These are phyloP conservation scores for Sprattus sprattus DNA, from an alignment of 2,113 vertebrate species.

Conservation along the genomic window DNA sequence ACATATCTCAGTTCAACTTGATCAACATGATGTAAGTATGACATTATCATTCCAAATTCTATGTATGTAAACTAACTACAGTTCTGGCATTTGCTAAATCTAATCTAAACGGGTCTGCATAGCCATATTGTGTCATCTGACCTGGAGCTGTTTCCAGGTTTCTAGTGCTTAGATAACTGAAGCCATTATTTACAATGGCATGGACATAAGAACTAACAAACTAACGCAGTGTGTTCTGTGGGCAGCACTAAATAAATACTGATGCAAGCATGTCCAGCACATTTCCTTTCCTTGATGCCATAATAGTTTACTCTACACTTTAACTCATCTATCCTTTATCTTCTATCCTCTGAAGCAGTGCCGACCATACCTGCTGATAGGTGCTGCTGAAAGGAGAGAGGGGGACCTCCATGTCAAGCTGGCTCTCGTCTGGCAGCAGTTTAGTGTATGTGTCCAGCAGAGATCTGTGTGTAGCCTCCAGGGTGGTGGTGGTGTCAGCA, in stretches of 20 bases:
- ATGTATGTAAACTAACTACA: background rate
- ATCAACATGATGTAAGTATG: background rate
- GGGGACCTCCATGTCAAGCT: constrained; percentile 68
- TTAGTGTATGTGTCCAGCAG: constrained; percentile 85
- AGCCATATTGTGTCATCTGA: too few relatives aligned
- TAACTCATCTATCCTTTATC: too few relatives aligned
- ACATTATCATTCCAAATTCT: background rate
- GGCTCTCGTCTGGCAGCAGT: constrained; percentile 73
- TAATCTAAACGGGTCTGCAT: background rate
- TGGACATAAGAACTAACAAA: too few relatives aligned
- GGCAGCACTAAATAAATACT: too few relatives aligned
- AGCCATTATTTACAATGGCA: too few relatives aligned
- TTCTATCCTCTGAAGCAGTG: background rate
- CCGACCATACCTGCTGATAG: constrained; percentile 31
- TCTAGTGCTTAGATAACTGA: too few relatives aligned
- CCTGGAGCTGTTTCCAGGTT: too few relatives aligned
- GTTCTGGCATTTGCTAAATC: background rate
- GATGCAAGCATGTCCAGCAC: too few relatives aligned
- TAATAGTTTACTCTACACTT: too few relatives aligned
- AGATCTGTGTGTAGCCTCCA: constrained; percentile 53
- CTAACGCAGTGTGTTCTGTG: too few relatives aligned
- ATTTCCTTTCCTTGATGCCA: too few relatives aligned
- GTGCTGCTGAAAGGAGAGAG: constrained; percentile 33
- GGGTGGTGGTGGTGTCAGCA: constrained; percentile 61
- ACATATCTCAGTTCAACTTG: background rate